These are phyloP conservation scores for Drosophila vallismaia DNA, from an alignment of 2,888 invertebrate genomes.

Conservation along the genomic window DNA sequence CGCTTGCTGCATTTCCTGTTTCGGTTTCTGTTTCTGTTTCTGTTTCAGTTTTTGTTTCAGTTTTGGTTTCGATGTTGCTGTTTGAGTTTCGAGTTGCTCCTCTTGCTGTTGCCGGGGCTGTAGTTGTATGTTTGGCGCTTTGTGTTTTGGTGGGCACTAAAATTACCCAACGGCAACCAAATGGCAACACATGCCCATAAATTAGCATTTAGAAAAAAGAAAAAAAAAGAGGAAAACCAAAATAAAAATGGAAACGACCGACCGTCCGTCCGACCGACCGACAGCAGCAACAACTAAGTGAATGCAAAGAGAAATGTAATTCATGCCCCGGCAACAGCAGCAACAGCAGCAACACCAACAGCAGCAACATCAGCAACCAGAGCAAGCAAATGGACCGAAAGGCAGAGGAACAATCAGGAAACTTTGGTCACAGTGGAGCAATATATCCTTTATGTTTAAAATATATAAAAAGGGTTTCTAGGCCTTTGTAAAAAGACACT, in stretches of 20 bases:
- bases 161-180: slow-evolving; percentile 79
- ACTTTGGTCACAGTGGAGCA: slow-evolving; percentile 26
- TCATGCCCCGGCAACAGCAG: slow-evolving; percentile 62
- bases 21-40: slow-evolving; percentile 42
- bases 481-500: no score
- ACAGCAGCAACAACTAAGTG: slow-evolving; percentile 50
- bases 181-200: slow-evolving; percentile 80
- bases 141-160: slow-evolving; percentile 66
- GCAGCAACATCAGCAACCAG: slow-evolving; percentile 31
- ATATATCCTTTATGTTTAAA: background rate
- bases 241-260: slow-evolving; percentile 43
- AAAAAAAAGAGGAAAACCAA: slow-evolving; percentile 46
- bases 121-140: slow-evolving; percentile 34
- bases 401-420: slow-evolving; percentile 46
- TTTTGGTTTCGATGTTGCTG: slow-evolving; percentile 39
- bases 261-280: slow-evolving; percentile 33
- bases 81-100: slow-evolving; percentile 5
- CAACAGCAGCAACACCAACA: slow-evolving; percentile 26
- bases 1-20: slow-evolving; percentile 79
- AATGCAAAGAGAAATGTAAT: slow-evolving; percentile 79
- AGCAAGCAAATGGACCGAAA: slow-evolving; percentile 58
- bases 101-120: slow-evolving; percentile 4
- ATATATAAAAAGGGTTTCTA: background rate
- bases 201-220: slow-evolving; percentile 74
- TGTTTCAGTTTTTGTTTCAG: slow-evolving; percentile 13